Percentiles rank a stretch among this genome's conserved stretches.
These are phyloP conservation scores for Dynastes hyllus DNA, from an alignment of 2,888 invertebrate species.

Conservation along the genomic window DNA sequence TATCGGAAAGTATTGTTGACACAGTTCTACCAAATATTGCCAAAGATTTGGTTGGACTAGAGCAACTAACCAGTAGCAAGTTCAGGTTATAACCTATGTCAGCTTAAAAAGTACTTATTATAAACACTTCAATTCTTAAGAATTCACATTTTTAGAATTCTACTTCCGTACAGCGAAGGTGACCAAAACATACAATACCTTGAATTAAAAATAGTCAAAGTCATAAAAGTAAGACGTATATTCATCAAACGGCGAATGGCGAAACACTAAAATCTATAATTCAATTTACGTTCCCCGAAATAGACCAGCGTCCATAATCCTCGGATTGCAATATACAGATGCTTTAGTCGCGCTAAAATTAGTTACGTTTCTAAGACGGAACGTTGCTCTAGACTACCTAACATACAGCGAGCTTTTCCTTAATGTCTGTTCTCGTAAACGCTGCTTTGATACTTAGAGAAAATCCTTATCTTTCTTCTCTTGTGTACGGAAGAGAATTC, in stretches of 20 bases:
- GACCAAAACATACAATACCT: too few species aligned
- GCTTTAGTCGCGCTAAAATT: conserved; percentile 40
- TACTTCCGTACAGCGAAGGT: too few species aligned
- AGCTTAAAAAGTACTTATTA: too few species aligned
- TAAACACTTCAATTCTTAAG: too few species aligned
- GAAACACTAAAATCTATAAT: conserved; percentile 21
- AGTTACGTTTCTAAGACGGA: conserved; percentile 32
- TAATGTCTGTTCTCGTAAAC: neutral
- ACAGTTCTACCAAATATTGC: too few species aligned
- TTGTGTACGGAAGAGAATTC: conserved; percentile 29
- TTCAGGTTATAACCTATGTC: too few species aligned
- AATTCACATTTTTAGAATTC: too few species aligned
- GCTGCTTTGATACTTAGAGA: conserved; percentile 27
- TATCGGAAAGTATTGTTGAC: too few species aligned
- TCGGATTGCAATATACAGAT: conserved; percentile 10
- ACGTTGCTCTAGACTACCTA: neutral
- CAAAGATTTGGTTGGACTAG: too few species aligned
- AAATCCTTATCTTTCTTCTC: conserved; percentile 29
- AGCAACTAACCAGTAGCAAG: too few species aligned
- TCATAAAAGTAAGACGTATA: neutral
- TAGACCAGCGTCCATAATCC: conserved; percentile 1
- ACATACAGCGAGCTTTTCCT: neutral
- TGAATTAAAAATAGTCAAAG: too few species aligned
- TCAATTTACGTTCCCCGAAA: conserved; percentile 31
- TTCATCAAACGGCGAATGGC: conserved; percentile 7